A percentile compares a stretch with the other conserved stretches of the same genome.
These are phyloP conservation scores for Tenebrosternarchus preto DNA, from an alignment of 2,113 vertebrate species.

Conservation along the genomic window DNA sequence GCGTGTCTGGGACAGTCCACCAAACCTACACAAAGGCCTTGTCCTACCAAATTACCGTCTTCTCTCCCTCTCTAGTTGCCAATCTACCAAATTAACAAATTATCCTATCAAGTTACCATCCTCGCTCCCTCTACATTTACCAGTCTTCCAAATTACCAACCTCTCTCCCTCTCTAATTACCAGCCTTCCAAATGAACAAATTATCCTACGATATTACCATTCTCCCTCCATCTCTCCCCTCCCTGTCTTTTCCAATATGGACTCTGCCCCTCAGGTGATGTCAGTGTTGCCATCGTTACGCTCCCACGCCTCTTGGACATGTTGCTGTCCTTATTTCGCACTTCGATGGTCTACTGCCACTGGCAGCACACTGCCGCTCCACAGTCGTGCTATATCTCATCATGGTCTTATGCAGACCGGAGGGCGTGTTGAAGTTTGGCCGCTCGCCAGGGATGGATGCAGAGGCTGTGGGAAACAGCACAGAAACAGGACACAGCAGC, in stretches of 20 bases:
- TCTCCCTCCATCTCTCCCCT: neutral
- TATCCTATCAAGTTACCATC: too few species aligned
- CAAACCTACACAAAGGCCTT: neutral
- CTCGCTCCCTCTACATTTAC: too few species aligned
- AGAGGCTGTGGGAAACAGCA: neutral
- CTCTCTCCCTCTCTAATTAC: neutral
- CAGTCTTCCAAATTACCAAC: too few species aligned
- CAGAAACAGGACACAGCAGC: constrained; percentile 18
- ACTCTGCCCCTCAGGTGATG: constrained; percentile 1
- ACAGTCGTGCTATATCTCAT: constrained; percentile 49
- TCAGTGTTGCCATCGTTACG: constrained; percentile 13
- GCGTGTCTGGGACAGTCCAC: neutral
- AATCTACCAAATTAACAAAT: too few species aligned
- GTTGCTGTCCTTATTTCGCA: constrained; percentile 44
- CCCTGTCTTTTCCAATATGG: constrained; percentile 21
- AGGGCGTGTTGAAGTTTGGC: constrained; percentile 31
- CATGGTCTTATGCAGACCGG: too few species aligned
- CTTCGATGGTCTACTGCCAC: constrained; percentile 22
- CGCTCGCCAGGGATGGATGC: constrained; percentile 23
- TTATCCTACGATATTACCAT: too few species aligned
- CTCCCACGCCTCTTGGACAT: constrained; percentile 23
- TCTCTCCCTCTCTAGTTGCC: too few species aligned
- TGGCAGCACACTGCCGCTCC: constrained; percentile 32
- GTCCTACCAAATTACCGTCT: neutral
- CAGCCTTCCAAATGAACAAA: too few species aligned